Conservation (phyloP, 2,888 invertebrate species). For the Rhagonycha lutea region DNA sequence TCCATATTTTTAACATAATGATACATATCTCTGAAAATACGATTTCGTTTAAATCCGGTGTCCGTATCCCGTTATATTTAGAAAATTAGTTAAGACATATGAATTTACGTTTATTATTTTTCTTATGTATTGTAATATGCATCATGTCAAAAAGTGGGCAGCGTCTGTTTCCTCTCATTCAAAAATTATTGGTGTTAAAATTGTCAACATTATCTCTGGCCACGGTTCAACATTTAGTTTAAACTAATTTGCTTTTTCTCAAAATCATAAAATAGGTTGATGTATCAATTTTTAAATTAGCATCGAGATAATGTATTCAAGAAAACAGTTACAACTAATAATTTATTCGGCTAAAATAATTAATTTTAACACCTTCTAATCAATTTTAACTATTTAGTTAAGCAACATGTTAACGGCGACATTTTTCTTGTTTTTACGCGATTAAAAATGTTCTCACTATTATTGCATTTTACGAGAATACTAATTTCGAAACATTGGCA, state of each 20-base stretch:
- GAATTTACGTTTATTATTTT: background rate
- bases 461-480: background rate
- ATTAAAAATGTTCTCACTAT: background rate
- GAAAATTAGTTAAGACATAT: background rate
- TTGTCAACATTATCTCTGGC: background rate
- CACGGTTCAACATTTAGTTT: background rate
- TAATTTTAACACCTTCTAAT: background rate
- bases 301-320: background rate
- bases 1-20: too few species aligned
- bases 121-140: background rate
- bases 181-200: background rate
- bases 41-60: too few species aligned
- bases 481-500: background rate
- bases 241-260: background rate
- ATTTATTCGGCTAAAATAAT: background rate
- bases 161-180: background rate
- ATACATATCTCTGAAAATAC: too few species aligned
- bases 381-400: background rate
- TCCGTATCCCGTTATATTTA: background rate
- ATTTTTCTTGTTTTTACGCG: background rate
- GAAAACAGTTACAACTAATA: background rate
- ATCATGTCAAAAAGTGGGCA: background rate
- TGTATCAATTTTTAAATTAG: background rate
- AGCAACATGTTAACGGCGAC: background rate
- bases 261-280: background rate